These are phyloP conservation scores for Nephila pilipes DNA, from an alignment of 1,140 invertebrate species.

Conservation along the genomic window DNA sequence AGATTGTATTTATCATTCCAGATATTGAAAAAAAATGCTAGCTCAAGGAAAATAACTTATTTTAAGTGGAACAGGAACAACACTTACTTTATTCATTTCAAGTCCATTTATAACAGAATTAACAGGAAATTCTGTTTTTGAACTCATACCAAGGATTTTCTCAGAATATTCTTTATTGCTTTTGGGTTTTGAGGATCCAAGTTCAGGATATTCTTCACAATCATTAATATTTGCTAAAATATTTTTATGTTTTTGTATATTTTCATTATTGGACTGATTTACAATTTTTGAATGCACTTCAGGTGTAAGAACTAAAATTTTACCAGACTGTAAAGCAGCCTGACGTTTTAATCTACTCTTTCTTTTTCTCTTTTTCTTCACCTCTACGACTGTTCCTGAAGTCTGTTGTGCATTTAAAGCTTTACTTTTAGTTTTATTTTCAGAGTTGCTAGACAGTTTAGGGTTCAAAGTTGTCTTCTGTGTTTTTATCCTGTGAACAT, in stretches of 20 bases:
- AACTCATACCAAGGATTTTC: not conserved
- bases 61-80: not conserved
- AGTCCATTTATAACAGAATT: not conserved
- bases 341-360: conserved; percentile 50
- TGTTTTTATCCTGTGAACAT: not conserved
- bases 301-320: conserved; percentile 47
- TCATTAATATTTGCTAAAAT: conserved; percentile 50
- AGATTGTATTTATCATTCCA: too few species aligned
- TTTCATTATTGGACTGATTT: not conserved
- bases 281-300: conserved; percentile 41
- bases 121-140: not conserved
- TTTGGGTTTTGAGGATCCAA: conserved; percentile 12
- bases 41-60: not conserved
- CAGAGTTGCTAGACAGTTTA: not conserved
- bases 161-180: not conserved
- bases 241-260: not conserved
- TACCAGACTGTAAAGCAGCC: conserved; percentile 23
- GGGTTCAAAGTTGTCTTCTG: not conserved
- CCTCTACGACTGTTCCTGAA: not conserved
- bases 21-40: not conserved
- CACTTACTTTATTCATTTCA: not conserved
- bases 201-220: conserved; percentile 56
- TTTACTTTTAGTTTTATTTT: not conserved
- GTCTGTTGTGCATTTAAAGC: not conserved
- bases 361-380: conserved; percentile 60